These are phyloP conservation scores for Syrphus vitripennis DNA, from an alignment of 2,888 invertebrate genomes.

Conservation along the genomic window DNA sequence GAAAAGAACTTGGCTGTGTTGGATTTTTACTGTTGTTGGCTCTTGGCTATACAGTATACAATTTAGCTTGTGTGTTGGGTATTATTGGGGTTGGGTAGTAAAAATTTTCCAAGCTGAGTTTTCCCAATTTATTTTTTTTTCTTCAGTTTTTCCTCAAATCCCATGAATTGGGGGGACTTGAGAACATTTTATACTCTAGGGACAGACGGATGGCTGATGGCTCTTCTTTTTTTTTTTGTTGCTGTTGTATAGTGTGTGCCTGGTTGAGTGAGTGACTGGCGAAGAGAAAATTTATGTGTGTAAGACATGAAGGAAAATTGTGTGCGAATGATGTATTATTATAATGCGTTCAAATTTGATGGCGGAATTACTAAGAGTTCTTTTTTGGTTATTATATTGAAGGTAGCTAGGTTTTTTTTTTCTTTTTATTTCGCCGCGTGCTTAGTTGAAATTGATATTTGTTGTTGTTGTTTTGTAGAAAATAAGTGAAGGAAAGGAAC, in stretches of 20 bases:
- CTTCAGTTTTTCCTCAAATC: constrained; percentile 25
- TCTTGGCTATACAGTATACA: no score
- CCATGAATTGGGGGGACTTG: not conserved
- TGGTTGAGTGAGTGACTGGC: constrained; percentile 58
- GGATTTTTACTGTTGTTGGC: constrained; percentile 4
- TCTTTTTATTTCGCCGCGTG: constrained; percentile 27
- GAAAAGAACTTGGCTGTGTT: constrained; percentile 58
- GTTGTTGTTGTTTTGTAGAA: constrained; percentile 40
- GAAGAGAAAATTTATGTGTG: constrained; percentile 73
- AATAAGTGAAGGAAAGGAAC: constrained; percentile 1
- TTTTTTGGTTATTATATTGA: constrained; percentile 27
- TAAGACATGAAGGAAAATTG: constrained; percentile 72
- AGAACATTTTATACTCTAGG: constrained; percentile 1
- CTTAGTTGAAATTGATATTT: constrained; percentile 45
- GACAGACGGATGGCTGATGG: constrained; percentile 17
- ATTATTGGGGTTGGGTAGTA: not conserved
- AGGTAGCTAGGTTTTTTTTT: not conserved
- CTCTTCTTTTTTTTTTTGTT: constrained; percentile 20
- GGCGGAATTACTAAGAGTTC: constrained; percentile 69
- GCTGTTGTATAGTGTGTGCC: constrained; percentile 25
- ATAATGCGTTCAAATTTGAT: constrained; percentile 72
- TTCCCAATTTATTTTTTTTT: constrained; percentile 25
- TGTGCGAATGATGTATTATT: constrained; percentile 73
- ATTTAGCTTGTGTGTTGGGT: not conserved
- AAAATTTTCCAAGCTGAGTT: not conserved